Conservation (phyloP, 1,140 invertebrate genomes). For the Plodia interpunctella region DNA sequence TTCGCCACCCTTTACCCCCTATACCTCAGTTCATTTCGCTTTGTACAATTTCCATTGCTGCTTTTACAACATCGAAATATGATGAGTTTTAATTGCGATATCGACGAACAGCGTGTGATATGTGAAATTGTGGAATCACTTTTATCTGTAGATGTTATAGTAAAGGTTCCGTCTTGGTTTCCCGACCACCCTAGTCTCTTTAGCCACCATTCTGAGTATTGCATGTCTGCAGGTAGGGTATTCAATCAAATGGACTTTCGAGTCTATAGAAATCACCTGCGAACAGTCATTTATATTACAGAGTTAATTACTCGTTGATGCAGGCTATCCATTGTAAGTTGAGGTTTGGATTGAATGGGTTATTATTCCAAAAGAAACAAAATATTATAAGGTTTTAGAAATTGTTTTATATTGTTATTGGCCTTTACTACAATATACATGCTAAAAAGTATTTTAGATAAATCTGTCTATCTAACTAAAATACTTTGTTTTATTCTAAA, state of each 20-base stretch:
- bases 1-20: constrained; percentile 16
- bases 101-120: not conserved
- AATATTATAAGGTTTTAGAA: not conserved
- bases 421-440: not conserved
- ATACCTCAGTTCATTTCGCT: constrained; percentile 10
- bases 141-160: constrained; percentile 29
- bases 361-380: not conserved
- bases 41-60: constrained; percentile 12
- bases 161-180: constrained; percentile 25
- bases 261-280: constrained; percentile 17
- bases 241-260: constrained; percentile 50
- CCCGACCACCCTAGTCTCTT: constrained; percentile 32
- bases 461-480: no score
- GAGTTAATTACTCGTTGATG: constrained; percentile 25
- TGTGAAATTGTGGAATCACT: not conserved
- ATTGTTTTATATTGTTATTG: no score
- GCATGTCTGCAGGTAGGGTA: constrained; percentile 55
- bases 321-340: not conserved
- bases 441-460: no score
- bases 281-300: constrained; percentile 15
- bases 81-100: not conserved
- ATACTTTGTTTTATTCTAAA: no score
- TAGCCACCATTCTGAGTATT: constrained; percentile 48
- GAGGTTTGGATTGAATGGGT: not conserved
- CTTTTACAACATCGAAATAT: not conserved